Evolutionary conservation across 2,113 vertebrate genomes (phyloP).

Genomic region (Panurus biarmicus): DNA sequence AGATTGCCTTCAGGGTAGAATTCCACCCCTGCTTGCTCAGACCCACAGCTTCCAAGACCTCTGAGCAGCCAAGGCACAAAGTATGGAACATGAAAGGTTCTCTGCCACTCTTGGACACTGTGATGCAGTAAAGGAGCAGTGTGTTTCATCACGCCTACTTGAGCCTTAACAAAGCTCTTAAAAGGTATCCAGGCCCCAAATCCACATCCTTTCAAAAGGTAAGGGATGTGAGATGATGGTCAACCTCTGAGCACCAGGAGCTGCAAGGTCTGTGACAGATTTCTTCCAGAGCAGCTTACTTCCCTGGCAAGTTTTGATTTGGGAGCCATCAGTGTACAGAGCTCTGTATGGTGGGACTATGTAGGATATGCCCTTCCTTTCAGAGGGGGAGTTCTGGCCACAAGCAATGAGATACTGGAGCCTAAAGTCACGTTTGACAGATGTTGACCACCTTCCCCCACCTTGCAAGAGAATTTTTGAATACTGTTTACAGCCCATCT

Average conservation of each 20-base stretch:
- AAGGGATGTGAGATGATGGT: background rate
- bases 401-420: background rate
- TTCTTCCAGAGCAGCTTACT: background rate
- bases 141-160: background rate
- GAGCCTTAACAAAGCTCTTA: background rate
- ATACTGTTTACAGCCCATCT: background rate
- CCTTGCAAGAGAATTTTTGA: background rate
- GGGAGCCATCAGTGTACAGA: background rate
- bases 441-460: background rate
- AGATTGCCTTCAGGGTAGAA: background rate
- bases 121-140: background rate
- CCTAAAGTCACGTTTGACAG: background rate
- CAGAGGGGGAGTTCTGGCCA: background rate
- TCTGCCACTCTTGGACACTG: background rate
- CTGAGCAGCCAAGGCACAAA: background rate
- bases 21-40: background rate
- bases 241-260: background rate
- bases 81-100: background rate
- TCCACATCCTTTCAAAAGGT: background rate
- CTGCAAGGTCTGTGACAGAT: background rate
- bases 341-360: background rate
- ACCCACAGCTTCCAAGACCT: background rate
- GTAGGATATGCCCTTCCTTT: background rate
- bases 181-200: background rate
- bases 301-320: background rate